Base-by-base conservation (phyloP, 2,797 vertebrate species). In the Darevskia nairensis region DNA sequence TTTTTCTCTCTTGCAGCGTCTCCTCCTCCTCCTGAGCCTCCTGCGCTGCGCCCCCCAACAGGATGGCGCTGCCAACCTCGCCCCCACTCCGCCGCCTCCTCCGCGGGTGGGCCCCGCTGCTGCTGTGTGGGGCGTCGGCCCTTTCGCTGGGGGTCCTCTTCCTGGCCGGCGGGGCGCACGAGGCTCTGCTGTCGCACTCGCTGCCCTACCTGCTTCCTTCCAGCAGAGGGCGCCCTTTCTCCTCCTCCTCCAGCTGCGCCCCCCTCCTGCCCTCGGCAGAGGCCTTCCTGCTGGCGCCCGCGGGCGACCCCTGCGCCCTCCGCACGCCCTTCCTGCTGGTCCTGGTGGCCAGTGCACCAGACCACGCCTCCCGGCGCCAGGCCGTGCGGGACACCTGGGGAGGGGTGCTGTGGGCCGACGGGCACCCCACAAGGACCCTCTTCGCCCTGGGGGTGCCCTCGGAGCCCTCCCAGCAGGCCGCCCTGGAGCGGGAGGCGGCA, bases 391-490 rank as follows among this genome's bases (percentile, higher is more conserved):
- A 29, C 2, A 91, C 32, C 6, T 91, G 90, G 90, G 90, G 84
- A 0, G 35, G 35, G 11, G 21, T 0, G 39, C 82, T 4, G 23
- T 7, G 95, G 50, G 95, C 97, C 21, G 94, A 93, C 19, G 96
- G 96, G 9, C 91, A 93, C 25, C 88, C 97, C 76, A 95, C 97
- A 50, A 96, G 97, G 94, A 97, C 97, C 8, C 90, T 98, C 1
- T 98, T 98, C 84, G 92, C 96, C 86, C 90, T 98, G n/a, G 98
- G 97, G 0, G 94, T 97, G 74, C 92, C 96, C 0, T 92, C 92
- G 6, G 96, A 97, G 86, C 96, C 94, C 0, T 95, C 89, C 25
- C 89, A 97, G 81, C 93, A 95, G 80, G 97, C 96, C 66, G 93
- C 96, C 77, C 92, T 96, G 64, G 92, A 96, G 55, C 95, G 97